Evolutionary conservation across 2,888 invertebrate genomes (phyloP).

Genomic region (Drosophila hamatofila): DNA sequence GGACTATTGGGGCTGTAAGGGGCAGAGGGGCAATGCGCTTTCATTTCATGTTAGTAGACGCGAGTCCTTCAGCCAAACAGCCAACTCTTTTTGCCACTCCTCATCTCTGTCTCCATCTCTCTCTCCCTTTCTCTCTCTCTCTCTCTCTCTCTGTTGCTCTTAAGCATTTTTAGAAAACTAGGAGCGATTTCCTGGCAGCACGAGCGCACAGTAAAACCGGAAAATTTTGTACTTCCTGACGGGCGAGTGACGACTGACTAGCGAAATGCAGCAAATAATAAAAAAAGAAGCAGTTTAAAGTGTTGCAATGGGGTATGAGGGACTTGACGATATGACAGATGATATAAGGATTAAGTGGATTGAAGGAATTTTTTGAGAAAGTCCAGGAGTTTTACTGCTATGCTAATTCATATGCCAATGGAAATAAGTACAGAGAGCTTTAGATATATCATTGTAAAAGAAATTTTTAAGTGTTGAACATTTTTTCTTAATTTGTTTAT

Average conservation of each 20-base stretch:
- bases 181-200: conserved; percentile 73
- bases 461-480: too few relatives aligned
- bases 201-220: conserved; percentile 74
- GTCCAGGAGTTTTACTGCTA: not conserved
- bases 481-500: too few relatives aligned
- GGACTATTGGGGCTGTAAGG: not conserved
- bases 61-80: conserved; percentile 13
- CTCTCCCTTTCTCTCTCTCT: not conserved
- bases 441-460: not conserved
- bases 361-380: not conserved
- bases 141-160: not conserved
- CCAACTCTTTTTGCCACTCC: conserved; percentile 5
- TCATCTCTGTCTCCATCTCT: not conserved
- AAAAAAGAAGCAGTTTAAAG: not conserved
- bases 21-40: conserved; percentile 26
- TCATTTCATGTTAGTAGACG: conserved; percentile 52
- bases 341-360: not conserved
- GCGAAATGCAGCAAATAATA: conserved; percentile 39
- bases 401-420: not conserved
- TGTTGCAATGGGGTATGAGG: not conserved
- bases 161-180: conserved; percentile 31
- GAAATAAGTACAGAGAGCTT: not conserved
- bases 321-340: not conserved
- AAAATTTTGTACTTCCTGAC: conserved; percentile 78
- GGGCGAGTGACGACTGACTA: conserved; percentile 59